Percentiles rank a stretch among this genome's conserved stretches.
phyloP scores from a whole-genome alignment of 92 coral and sea anemone genomes.

The Heteractis magnifica region DNA sequence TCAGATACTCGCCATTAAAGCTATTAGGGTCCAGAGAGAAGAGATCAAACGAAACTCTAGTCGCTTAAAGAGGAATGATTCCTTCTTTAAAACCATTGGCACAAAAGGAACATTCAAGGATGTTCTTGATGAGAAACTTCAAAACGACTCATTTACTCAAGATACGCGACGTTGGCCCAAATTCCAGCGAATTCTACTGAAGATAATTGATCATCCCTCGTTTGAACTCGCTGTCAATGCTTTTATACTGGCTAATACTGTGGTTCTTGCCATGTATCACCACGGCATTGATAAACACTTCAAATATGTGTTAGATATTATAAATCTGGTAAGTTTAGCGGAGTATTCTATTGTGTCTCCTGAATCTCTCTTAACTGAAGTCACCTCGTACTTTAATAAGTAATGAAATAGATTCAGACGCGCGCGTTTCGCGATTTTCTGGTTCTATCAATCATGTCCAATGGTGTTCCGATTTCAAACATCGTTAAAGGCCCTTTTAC shows the following conservation, averaged over 20 bases:
- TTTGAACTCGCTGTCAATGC: constrained; percentile 76
- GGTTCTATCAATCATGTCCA: too few relatives aligned
- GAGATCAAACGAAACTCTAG: constrained; percentile 20
- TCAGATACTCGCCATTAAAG: constrained; percentile 62
- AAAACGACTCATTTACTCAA: constrained; percentile 52
- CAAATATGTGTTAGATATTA: constrained; percentile 55
- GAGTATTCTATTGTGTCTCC: too few relatives aligned
- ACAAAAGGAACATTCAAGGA: constrained; percentile 78
- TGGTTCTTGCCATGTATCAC: constrained; percentile 80
- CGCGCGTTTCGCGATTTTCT: too few relatives aligned
- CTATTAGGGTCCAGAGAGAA: constrained; percentile 54
- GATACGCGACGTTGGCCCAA: constrained; percentile 57
- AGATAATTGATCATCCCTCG: constrained; percentile 56
- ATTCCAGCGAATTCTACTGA: constrained; percentile 68
- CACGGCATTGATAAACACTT: constrained; percentile 73
- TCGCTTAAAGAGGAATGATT: constrained; percentile 27
- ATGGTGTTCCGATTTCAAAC: too few relatives aligned
- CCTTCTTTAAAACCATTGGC: constrained; percentile 57
- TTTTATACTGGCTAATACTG: constrained; percentile 80
- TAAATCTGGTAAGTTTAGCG: constrained; percentile 66
- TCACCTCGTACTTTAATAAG: too few relatives aligned
- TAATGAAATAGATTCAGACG: too few relatives aligned
- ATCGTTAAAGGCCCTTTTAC: too few relatives aligned
- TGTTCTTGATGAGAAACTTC: constrained; percentile 71
- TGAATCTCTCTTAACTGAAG: too few relatives aligned